Evolutionary conservation across 2,888 invertebrate genomes (phyloP).

Genomic region (Oscheius sp.): DNA sequence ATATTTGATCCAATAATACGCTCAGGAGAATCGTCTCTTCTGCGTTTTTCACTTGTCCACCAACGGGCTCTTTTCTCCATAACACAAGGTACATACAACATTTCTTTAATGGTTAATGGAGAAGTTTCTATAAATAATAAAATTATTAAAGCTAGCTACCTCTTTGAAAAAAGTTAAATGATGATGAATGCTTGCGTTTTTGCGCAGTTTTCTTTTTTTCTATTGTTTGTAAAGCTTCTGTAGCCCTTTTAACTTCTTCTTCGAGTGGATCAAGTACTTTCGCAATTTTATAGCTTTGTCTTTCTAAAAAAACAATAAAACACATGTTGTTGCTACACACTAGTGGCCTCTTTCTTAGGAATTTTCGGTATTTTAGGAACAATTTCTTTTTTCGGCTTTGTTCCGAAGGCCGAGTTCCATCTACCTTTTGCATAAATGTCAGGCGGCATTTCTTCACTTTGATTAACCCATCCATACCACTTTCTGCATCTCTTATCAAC

Average conservation of each 20-base stretch:
- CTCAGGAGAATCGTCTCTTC: slow-evolving; percentile 53
- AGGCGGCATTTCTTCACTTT: slow-evolving; percentile 63
- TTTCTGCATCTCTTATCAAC: slow-evolving; percentile 68
- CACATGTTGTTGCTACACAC: no score
- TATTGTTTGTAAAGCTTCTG: slow-evolving; percentile 33
- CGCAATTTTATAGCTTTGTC: no score
- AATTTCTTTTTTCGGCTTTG: neutral
- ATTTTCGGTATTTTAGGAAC: no score
- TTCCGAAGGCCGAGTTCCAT: neutral
- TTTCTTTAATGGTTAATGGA: slow-evolving; percentile 40
- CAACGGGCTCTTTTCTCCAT: slow-evolving; percentile 60
- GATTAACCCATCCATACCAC: slow-evolving; percentile 68
- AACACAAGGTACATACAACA: slow-evolving; percentile 47
- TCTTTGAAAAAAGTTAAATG: slow-evolving; percentile 8
- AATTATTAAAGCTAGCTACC: neutral
- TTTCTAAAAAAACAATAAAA: no score
- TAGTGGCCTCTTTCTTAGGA: no score
- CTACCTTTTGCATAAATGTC: slow-evolving; percentile 57
- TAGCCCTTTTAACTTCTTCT: neutral
- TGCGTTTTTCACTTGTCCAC: slow-evolving; percentile 62
- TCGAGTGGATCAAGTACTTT: no score
- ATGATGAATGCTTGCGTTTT: neutral
- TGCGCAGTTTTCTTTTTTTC: neutral
- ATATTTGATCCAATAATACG: slow-evolving; percentile 38
- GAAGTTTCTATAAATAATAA: slow-evolving; percentile 37